Percentiles rank a stretch among this genome's conserved stretches.
phyloP scores from a whole-genome alignment of 2,113 vertebrate genomes.

The Cheirogaleus medius region DNA sequence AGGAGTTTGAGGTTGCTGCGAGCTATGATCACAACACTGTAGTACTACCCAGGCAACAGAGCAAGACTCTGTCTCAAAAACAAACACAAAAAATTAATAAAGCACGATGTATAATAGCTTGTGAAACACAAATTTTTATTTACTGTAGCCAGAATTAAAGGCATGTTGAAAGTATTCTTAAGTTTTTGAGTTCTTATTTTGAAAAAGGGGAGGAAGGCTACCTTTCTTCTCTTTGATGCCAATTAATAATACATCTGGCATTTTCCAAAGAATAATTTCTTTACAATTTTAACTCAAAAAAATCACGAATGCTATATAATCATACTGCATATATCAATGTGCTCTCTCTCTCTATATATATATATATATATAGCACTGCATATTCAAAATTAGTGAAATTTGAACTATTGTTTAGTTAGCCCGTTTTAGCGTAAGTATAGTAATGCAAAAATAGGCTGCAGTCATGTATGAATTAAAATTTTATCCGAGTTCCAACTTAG shows the following conservation, averaged over 20 bases:
- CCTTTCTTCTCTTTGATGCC: background rate
- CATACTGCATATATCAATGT: background rate
- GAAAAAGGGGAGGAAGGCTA: background rate
- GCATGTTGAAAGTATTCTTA: background rate
- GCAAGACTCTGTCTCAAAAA: no score
- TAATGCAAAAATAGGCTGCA: slow-evolving; percentile 5
- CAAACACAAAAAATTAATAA: background rate
- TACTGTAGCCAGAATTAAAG: slow-evolving; percentile 16
- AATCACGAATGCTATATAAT: background rate
- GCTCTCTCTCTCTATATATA: background rate
- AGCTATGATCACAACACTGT: no score
- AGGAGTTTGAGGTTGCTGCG: no score
- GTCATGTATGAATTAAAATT: background rate
- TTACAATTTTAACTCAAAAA: background rate
- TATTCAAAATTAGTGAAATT: slow-evolving; percentile 36
- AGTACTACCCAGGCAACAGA: no score
- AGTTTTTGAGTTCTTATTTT: slow-evolving; percentile 30
- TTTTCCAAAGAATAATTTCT: background rate
- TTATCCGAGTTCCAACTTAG: background rate
- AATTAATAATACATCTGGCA: background rate
- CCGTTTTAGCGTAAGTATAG: background rate
- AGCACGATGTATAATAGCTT: background rate
- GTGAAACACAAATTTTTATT: background rate
- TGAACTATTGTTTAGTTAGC: background rate
- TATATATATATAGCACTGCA: background rate